These are phyloP conservation scores for Drosophila mercatorum DNA, from an alignment of 2,888 invertebrate genomes.

Conservation along the genomic window DNA sequence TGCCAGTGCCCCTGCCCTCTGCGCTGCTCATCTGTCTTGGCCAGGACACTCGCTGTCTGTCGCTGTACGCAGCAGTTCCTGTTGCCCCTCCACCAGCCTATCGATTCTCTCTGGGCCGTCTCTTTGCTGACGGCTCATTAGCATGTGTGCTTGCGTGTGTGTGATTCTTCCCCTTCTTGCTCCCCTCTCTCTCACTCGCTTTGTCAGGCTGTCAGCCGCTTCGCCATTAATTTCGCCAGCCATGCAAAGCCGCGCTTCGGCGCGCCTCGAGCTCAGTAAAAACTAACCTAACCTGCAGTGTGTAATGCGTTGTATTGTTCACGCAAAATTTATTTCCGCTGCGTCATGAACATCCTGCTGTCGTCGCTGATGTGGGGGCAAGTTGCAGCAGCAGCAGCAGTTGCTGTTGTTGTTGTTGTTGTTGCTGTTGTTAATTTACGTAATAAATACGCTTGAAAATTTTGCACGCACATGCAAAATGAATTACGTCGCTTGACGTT, in stretches of 20 bases:
- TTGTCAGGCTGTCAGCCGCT: constrained; percentile 54
- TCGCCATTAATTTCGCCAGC: constrained; percentile 65
- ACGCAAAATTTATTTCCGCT: constrained; percentile 80
- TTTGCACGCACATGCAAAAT: constrained; percentile 80
- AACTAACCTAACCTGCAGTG: constrained; percentile 76
- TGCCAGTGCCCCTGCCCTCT: constrained; percentile 13
- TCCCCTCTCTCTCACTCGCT: too few species aligned
- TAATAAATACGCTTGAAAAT: constrained; percentile 78
- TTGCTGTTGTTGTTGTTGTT: constrained; percentile 19
- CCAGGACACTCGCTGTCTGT: constrained; percentile 38
- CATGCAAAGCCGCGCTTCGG: constrained; percentile 11
- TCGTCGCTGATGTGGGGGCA: constrained; percentile 63
- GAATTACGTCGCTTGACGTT: constrained; percentile 70
- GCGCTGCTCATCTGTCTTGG: constrained; percentile 34
- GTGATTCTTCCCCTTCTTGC: too few species aligned
- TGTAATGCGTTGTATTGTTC: constrained; percentile 79
- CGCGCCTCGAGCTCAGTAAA: constrained; percentile 25
- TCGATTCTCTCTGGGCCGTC: constrained; percentile 21
- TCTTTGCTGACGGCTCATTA: constrained; percentile 66
- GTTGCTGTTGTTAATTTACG: constrained; percentile 73
- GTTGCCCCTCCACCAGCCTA: not conserved
- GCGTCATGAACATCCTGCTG: constrained; percentile 77
- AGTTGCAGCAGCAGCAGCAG: constrained; percentile 15
- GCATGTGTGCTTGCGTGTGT: constrained; percentile 63
- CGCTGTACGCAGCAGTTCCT: not conserved